phyloP scores from a whole-genome alignment of 2,888 invertebrate genomes.

The Pristionchus entomophagus region DNA sequence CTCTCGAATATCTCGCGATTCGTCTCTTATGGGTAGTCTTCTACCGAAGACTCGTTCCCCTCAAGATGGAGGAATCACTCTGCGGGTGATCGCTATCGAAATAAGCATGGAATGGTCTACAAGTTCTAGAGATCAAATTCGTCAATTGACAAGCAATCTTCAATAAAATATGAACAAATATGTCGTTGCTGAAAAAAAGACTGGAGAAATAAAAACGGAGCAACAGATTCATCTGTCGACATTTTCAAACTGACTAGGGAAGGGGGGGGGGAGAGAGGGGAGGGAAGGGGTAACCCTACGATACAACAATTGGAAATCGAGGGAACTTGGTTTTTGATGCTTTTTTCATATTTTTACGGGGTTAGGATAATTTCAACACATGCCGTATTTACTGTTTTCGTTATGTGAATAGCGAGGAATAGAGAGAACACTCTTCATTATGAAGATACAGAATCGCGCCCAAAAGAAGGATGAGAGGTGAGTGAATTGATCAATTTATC shows the following conservation, averaged over 20 bases:
- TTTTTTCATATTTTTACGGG: not conserved
- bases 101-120: conserved; percentile 54
- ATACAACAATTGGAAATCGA: too few relatives aligned
- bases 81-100: conserved; percentile 51
- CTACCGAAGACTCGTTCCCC: conserved; percentile 61
- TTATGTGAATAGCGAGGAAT: not conserved
- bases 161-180: too few relatives aligned
- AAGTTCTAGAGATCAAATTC: conserved; percentile 50
- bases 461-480: not conserved
- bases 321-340: too few relatives aligned
- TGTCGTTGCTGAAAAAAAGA: too few relatives aligned
- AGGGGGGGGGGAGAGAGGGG: too few relatives aligned
- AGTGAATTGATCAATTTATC: too few relatives aligned
- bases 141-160: too few relatives aligned
- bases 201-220: too few relatives aligned
- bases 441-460: not conserved
- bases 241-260: too few relatives aligned
- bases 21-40: conserved; percentile 59
- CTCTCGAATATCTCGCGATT: too few relatives aligned
- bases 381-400: not conserved
- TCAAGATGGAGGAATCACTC: conserved; percentile 50
- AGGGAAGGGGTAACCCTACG: too few relatives aligned
- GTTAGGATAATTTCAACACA: not conserved
- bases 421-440: not conserved
- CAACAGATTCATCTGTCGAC: too few relatives aligned